Base-by-base conservation (phyloP, 2,888 invertebrate species). In the Apantesis nais region DNA sequence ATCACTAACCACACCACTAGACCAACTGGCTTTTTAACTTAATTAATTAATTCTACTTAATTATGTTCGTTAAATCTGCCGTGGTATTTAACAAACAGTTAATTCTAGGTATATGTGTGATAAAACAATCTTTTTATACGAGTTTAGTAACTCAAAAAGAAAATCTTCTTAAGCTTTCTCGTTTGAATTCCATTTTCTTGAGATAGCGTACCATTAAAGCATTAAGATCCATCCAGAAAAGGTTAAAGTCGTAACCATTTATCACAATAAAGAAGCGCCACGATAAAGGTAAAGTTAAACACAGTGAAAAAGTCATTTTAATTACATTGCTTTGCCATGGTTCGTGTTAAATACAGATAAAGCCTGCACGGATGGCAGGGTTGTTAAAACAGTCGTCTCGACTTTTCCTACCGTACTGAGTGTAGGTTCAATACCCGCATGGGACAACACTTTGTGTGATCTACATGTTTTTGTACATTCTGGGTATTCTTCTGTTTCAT, bases 301-400 rank as follows among this genome's bases (percentile, higher is more conserved):
- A 78, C 72, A 78, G 75, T 76, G 74, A 75, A 81, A 77, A 80
- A 78, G 79, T 80, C 73, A 74, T 76, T 77, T 81, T 81, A 80
- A 80, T 80, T 80, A 78, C 72, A 76, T 81, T 80, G 74, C 75
- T 76, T 78, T 79, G 73, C 71, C 58, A 72, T 61, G 74, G 61
- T 78, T 72, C 67, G 68, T 69, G 68, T 75, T 70, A 66, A 77
- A 72, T 67, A 67, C 72, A 68, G 62, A 55, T 62, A 65, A 69
- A 67, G 60, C 11, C 8, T 39, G 11, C 39, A 39, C 39, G 8
- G 39, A 39, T 39, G 39, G 39, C 39, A 9, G 4, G 5, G 5
- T 34, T 2, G 34, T 34, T 34, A 4, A 34, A 34, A 4, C 34
- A 8, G 8, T 39, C 4, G 39, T 8, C 48, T 48, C 22, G 19